Evolutionary conservation across 1,140 invertebrate genomes (phyloP).

Genomic region (Drosophila nikananu): DNA sequence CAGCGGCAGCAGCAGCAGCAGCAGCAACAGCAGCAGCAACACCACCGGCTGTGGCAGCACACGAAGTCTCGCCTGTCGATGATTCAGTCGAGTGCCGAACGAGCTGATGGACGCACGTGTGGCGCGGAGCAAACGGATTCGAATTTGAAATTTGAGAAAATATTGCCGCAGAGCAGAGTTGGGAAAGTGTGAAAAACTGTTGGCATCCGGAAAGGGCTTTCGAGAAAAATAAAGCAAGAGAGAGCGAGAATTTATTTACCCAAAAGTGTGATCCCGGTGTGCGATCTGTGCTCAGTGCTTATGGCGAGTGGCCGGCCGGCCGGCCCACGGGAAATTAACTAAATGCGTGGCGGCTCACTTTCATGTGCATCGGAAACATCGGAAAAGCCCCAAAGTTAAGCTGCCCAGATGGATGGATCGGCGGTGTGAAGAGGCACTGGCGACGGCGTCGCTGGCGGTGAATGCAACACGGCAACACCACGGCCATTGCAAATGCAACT

Average conservation of each 20-base stretch:
- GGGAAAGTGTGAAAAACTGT: conserved; percentile 49
- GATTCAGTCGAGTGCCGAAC: conserved; percentile 78
- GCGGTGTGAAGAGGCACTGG: conserved; percentile 58
- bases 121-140: conserved; percentile 47
- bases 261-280: conserved; percentile 22
- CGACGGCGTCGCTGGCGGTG: conserved; percentile 55
- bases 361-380: conserved; percentile 51
- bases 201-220: conserved; percentile 25
- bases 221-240: not conserved
- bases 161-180: conserved; percentile 23
- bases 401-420: conserved; percentile 78
- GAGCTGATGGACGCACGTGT: conserved; percentile 75
- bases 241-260: not conserved
- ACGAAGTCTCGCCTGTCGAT: conserved; percentile 37
- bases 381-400: conserved; percentile 53
- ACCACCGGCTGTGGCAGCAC: conserved; percentile 37
- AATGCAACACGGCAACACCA: conserved; percentile 15
- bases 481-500: conserved; percentile 23
- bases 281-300: conserved; percentile 39
- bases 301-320: conserved; percentile 72
- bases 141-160: conserved; percentile 26
- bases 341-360: conserved; percentile 66
- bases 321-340: conserved; percentile 57
- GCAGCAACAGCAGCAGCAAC: conserved; percentile 34
- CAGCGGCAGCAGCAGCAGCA: conserved; percentile 24